Evolutionary conservation across 2,888 invertebrate genomes (phyloP).

Genomic region (Odontomyia ornata): DNA sequence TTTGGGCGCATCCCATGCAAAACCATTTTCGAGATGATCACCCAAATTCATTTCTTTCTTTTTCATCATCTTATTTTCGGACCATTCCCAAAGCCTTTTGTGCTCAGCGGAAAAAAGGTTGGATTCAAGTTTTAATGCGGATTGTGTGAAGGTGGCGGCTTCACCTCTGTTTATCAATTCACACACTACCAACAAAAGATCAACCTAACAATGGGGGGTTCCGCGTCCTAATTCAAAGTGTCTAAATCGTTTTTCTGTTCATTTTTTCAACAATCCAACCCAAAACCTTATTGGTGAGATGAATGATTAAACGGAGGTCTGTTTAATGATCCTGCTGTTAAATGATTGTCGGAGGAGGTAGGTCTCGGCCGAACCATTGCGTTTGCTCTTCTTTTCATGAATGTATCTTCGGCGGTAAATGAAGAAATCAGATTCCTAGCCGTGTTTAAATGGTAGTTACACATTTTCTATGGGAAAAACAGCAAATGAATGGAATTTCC

Average conservation of each 20-base stretch:
- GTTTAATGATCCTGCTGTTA: not conserved
- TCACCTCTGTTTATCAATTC: constrained; percentile 46
- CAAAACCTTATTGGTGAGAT: constrained; percentile 9
- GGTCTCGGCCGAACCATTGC: not conserved
- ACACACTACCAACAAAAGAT: constrained; percentile 46
- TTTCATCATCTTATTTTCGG: constrained; percentile 7
- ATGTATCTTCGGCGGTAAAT: not conserved
- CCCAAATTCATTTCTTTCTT: not conserved
- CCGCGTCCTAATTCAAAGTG: constrained; percentile 11
- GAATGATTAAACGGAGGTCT: not conserved
- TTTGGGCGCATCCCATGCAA: constrained; percentile 23
- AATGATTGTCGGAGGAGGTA: constrained; percentile 3
- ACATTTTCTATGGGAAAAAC: constrained; percentile 3
- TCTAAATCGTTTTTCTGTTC: not conserved
- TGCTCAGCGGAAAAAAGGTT: constrained; percentile 36
- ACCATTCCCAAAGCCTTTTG: constrained; percentile 34
- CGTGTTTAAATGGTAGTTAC: not conserved
- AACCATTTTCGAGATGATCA: constrained; percentile 3
- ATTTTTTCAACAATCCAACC: not conserved
- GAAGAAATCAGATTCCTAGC: not conserved
- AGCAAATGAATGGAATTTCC: constrained; percentile 35
- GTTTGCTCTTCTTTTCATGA: too few species aligned
- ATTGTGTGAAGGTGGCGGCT: constrained; percentile 49
- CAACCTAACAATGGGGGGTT: constrained; percentile 49
- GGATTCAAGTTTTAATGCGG: not conserved